Conservation (phyloP, 2,888 invertebrate genomes). For the Exocentrus adspersus region DNA sequence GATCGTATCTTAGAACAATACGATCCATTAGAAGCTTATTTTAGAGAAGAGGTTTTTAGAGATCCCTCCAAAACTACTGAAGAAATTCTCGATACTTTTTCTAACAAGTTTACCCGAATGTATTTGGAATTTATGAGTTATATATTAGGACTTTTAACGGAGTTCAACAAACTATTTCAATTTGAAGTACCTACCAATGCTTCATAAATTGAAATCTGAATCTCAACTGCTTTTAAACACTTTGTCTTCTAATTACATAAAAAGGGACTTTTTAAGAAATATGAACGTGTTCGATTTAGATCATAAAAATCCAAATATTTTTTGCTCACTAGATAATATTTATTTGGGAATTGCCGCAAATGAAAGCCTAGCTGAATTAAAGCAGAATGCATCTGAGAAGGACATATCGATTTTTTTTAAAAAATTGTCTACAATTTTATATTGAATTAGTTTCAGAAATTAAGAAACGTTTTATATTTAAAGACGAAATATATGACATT, state of each 20-base stretch:
- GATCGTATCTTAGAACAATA: neutral
- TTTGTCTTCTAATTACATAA: constrained; percentile 19
- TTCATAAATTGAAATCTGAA: constrained; percentile 25
- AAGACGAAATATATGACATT: too few relatives aligned
- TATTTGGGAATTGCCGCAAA: constrained; percentile 2
- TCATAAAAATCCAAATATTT: constrained; percentile 11
- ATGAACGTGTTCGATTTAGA: constrained; percentile 12
- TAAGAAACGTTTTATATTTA: too few relatives aligned
- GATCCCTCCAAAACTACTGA: constrained; percentile 5
- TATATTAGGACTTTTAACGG: neutral
- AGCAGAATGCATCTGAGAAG: neutral
- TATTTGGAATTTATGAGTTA: constrained; percentile 7
- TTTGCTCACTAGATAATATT: constrained; percentile 12
- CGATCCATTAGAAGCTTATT: neutral
- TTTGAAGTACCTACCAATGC: constrained; percentile 12
- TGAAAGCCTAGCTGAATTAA: neutral
- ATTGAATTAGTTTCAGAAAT: neutral
- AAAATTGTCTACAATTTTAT: neutral
- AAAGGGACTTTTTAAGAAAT: neutral
- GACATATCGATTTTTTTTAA: too few relatives aligned
- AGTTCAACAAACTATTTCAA: constrained; percentile 11
- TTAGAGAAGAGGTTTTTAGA: neutral
- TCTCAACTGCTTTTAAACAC: constrained; percentile 12
- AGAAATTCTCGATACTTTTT: neutral
- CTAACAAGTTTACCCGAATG: neutral